phyloP scores from a whole-genome alignment of 2,113 vertebrate genomes.

The Mionectes macconnelli region DNA sequence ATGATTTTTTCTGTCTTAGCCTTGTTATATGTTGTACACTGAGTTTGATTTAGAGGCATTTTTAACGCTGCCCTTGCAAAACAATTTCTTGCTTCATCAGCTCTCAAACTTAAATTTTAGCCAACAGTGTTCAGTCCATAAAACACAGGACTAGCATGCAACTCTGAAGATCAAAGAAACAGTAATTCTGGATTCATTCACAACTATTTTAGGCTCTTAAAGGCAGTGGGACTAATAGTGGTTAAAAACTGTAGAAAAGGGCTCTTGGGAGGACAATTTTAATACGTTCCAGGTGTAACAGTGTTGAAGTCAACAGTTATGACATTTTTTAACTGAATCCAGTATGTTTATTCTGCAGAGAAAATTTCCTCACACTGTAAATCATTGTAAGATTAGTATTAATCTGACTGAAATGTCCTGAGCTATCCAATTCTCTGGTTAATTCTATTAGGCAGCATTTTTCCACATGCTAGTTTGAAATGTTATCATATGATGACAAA shows the following conservation, averaged over 20 bases:
- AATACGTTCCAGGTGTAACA: not conserved
- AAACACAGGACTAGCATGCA: not conserved
- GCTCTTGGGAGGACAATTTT: not conserved
- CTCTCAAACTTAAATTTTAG: slow-evolving; percentile 1
- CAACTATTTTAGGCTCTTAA: not conserved
- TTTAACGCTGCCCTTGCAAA: not conserved
- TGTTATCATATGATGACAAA: slow-evolving; percentile 62
- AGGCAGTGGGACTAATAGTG: not conserved
- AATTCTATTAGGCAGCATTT: slow-evolving; percentile 71
- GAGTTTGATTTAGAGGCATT: not conserved
- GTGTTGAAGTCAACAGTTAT: not conserved
- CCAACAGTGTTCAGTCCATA: not conserved
- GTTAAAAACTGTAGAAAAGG: not conserved
- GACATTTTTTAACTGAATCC: slow-evolving; percentile 9
- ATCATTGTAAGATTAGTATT: slow-evolving; percentile 63
- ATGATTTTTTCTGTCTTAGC: not conserved
- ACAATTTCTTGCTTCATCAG: slow-evolving; percentile 26
- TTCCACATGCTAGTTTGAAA: slow-evolving; percentile 63
- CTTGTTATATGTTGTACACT: not conserved
- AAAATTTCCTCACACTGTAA: slow-evolving; percentile 47
- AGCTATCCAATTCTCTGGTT: slow-evolving; percentile 53
- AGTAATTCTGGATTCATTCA: not conserved
- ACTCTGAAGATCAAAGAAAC: not conserved
- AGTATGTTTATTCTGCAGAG: slow-evolving; percentile 51
- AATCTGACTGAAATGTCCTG: slow-evolving; percentile 67